Percentiles rank a stretch among this genome's conserved stretches.
phyloP scores from a whole-genome alignment of 2,797 vertebrate species.

The Mionectes olivaceus region DNA sequence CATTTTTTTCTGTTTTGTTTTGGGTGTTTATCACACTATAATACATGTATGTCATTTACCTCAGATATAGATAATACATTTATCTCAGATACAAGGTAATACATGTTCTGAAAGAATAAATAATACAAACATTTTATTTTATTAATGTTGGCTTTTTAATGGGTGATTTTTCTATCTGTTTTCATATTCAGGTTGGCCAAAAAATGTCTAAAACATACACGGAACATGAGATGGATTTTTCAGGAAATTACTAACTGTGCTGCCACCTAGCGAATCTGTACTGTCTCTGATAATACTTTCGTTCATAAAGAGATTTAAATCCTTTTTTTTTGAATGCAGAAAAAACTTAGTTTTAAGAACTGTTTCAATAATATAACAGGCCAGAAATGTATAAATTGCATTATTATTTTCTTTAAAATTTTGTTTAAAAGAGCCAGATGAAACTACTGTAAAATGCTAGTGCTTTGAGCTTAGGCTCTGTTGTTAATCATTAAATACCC shows the following conservation, averaged over 20 bases:
- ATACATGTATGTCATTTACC: neutral
- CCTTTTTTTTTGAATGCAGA: neutral
- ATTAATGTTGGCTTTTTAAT: neutral
- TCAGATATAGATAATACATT: neutral
- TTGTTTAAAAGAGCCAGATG: neutral
- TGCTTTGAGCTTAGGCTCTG: neutral
- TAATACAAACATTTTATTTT: neutral
- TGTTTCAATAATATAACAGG: neutral
- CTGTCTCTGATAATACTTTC: neutral
- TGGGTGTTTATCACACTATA: neutral
- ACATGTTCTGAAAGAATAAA: neutral
- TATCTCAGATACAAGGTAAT: neutral
- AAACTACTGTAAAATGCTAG: neutral
- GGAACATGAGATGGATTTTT: neutral
- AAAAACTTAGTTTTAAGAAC: neutral
- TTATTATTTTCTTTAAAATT: neutral
- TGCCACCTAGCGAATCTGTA: conserved; percentile 77
- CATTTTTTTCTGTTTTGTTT: neutral
- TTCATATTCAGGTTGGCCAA: conserved; percentile 3
- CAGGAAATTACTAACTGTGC: conserved; percentile 51
- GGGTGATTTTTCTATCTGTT: neutral
- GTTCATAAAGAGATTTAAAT: neutral
- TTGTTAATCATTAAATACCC: neutral
- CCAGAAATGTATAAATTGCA: neutral
- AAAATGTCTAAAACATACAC: neutral